Evolutionary conservation across 2,888 invertebrate species (phyloP), one percentile per base, ranked within the genome.

Genomic region (Catocala nupta): DNA sequence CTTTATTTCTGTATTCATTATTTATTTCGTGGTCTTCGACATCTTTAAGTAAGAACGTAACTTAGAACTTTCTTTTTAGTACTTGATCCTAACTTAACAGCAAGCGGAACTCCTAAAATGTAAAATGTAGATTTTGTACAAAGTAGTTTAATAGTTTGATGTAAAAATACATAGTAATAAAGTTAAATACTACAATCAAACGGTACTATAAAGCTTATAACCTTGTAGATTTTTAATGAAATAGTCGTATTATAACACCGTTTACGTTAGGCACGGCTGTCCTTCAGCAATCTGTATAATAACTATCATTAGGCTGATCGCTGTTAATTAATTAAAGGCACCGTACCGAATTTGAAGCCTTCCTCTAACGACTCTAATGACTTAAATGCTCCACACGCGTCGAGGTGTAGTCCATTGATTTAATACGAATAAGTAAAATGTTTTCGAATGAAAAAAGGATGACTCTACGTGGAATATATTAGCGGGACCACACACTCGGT

Each of bases 401-500:
- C 81, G 75, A 68, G 75, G 82, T 88, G 89, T 90, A 86, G 73
- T 65, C 82, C 86, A 89, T 91, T 90, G 91, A 89, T 90, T 69
- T 87, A 87, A 85, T 85, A 85, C 80, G 83, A 85, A 89, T 86
- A 64, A 59, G 48, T 64, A 84, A 87, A 89, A 84, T 80, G 68
- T 76, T 81, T 81, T 83, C 78, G 71, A 75, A 82, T 81, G 82
- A 84, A 86, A 86, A 86, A 85, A 81, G 81, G 77, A 86, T 51
- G 58, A 81, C 78, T 81, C 79, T 77, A 79, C 79, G 74, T 82
- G 80, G 87, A 82, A 82, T 85, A 86, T 83, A 82, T 83, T 81
- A 83, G 79, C 72, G 78, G 82, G 93, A 93, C 93, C 93, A 94
- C 93, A 94, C 93, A 91, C 86, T 78, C 81, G 81, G 80, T 81